A percentile compares a stretch with the other conserved stretches of the same genome.
These are phyloP conservation scores for Tiaroga cobitis DNA, from an alignment of 2,797 vertebrate genomes.

Conservation along the genomic window DNA sequence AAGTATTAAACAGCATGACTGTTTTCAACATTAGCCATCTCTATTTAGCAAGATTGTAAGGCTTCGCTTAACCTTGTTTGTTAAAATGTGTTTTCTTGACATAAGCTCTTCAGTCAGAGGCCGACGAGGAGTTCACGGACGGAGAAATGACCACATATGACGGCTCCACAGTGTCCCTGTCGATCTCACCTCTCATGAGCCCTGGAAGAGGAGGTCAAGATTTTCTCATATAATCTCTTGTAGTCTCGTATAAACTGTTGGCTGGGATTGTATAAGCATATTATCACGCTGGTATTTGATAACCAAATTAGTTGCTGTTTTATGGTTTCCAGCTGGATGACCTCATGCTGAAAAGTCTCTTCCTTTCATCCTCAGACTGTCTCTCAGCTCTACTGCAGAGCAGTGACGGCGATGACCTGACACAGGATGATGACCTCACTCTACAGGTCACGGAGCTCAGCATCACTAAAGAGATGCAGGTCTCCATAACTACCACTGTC, in stretches of 20 bases:
- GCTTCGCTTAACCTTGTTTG: background rate
- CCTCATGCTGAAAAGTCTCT: background rate
- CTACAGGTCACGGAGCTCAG: slow-evolving; percentile 86
- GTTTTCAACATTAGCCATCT: background rate
- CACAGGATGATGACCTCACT: slow-evolving; percentile 88
- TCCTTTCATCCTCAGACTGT: slow-evolving; percentile 15
- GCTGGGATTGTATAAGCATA: background rate
- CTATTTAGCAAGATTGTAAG: background rate
- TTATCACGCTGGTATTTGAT: background rate
- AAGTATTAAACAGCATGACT: background rate
- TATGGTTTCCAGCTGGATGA: background rate
- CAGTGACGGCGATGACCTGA: slow-evolving; percentile 87
- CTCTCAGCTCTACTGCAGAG: slow-evolving; percentile 65
- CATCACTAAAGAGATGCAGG: slow-evolving; percentile 86
- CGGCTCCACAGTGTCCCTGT: slow-evolving; percentile 87
- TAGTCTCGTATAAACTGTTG: background rate
- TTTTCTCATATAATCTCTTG: background rate
- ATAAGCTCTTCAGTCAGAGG: slow-evolving; percentile 58
- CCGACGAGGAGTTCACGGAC: slow-evolving; percentile 75
- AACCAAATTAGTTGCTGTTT: background rate
- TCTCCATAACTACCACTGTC: slow-evolving; percentile 78
- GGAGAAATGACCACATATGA: slow-evolving; percentile 80
- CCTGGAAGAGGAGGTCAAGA: slow-evolving; percentile 68
- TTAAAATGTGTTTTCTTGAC: background rate
- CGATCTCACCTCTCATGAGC: slow-evolving; percentile 89